Evolutionary conservation across 2,888 invertebrate species (phyloP).

Genomic region (Apotomis turbidana): DNA sequence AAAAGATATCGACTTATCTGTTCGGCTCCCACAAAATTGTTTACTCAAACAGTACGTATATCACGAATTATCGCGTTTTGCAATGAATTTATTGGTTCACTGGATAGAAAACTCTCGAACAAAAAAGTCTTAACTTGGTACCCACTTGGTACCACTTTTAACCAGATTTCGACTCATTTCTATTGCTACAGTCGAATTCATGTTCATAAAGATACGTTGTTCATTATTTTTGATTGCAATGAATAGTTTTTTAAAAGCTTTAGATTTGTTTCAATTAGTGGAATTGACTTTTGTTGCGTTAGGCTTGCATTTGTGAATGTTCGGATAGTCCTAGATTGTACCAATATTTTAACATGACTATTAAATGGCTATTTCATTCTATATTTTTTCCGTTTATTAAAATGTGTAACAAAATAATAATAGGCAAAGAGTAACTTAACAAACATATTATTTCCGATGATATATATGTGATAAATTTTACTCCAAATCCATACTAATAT

Average conservation of each 20-base stretch:
- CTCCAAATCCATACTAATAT: no score
- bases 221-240: slow-evolving; percentile 34
- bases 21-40: slow-evolving; percentile 36
- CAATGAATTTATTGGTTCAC: slow-evolving; percentile 30
- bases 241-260: slow-evolving; percentile 30
- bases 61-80: slow-evolving; percentile 30
- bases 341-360: no score
- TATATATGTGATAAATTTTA: no score
- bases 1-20: slow-evolving; percentile 31
- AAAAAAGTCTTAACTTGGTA: slow-evolving; percentile 2
- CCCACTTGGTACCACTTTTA: not conserved
- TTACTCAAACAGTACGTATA: slow-evolving; percentile 8
- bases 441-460: no score
- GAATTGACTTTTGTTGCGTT: slow-evolving; percentile 9
- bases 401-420: no score
- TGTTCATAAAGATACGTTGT: slow-evolving; percentile 17
- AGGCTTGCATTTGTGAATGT: not conserved
- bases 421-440: no score
- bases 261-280: slow-evolving; percentile 24
- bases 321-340: not conserved
- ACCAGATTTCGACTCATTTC: not conserved
- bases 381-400: no score
- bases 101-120: not conserved
- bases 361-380: no score
- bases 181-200: not conserved